A percentile compares a stretch with the other conserved stretches of the same genome.
phyloP scores from a whole-genome alignment of 2,113 vertebrate genomes.

The Anhinga anhinga region DNA sequence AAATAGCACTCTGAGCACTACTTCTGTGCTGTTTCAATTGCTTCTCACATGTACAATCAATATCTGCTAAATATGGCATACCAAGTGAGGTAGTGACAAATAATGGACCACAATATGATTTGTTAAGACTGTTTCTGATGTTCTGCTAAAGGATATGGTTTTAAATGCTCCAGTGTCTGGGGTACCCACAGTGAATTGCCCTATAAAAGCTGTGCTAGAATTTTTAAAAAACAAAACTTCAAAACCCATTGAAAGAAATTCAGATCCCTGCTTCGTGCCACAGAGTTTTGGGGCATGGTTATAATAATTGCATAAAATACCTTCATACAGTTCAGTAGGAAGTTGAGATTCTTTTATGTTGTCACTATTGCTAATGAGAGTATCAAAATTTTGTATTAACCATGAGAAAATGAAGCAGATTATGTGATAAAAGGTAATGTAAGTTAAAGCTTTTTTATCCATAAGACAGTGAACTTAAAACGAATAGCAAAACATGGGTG shows the following conservation, averaged over 20 bases:
- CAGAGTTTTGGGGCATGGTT: neutral
- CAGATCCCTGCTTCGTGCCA: neutral
- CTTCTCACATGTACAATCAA: neutral
- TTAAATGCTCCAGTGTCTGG: neutral
- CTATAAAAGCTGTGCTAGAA: neutral
- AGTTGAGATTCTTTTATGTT: neutral
- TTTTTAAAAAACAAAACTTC: neutral
- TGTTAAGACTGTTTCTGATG: neutral
- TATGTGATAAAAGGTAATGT: neutral
- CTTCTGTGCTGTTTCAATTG: neutral
- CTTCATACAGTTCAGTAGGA: neutral
- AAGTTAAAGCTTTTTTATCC: neutral
- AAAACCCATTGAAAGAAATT: neutral
- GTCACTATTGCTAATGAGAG: neutral
- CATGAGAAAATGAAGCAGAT: neutral
- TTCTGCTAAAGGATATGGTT: neutral
- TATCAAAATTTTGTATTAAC: neutral
- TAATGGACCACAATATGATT: neutral
- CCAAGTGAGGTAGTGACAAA: neutral
- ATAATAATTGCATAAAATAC: neutral
- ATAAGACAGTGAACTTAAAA: neutral
- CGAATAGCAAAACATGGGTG: neutral
- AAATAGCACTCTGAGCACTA: neutral
- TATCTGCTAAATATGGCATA: slow-evolving; percentile 11
- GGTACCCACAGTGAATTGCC: neutral